Percentiles rank a stretch among this genome's conserved stretches.
Evolutionary conservation across 2,797 vertebrate species (phyloP).

Genomic region (Eulemur albifrons): DNA sequence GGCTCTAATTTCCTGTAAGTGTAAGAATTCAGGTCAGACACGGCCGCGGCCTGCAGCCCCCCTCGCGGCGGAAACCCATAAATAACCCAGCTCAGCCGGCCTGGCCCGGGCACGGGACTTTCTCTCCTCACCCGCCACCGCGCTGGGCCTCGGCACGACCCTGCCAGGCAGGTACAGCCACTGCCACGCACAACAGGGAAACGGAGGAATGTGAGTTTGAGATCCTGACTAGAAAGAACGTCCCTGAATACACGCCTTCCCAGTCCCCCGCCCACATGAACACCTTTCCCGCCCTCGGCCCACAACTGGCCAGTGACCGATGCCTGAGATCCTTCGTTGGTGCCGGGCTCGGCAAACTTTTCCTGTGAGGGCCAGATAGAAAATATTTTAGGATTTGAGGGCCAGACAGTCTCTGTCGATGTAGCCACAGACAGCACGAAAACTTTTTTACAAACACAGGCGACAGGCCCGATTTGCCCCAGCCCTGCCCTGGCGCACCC

Average conservation of each 20-base stretch:
- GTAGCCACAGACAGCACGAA: fast-evolving
- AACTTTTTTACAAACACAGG: neutral
- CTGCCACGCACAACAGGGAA: neutral
- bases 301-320: neutral
- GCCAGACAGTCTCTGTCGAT: neutral
- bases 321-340: neutral
- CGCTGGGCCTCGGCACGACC: neutral
- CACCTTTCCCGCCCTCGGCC: neutral
- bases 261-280: too few species aligned
- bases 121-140: neutral
- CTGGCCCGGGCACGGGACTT: constrained; percentile 35
- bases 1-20: constrained; percentile 79
- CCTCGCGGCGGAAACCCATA: constrained; percentile 71
- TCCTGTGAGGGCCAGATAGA: neutral
- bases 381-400: neutral
- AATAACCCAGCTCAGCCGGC: constrained; percentile 61
- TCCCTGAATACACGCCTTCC: neutral
- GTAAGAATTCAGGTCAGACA: constrained; percentile 78
- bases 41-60: constrained; percentile 40
- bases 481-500: fast-evolving
- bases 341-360: fast-evolving
- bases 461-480: fast-evolving
- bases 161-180: neutral
- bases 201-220: neutral
- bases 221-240: neutral